These are phyloP conservation scores for Patella pellucida DNA, from an alignment of 2,888 invertebrate genomes.

Conservation along the genomic window DNA sequence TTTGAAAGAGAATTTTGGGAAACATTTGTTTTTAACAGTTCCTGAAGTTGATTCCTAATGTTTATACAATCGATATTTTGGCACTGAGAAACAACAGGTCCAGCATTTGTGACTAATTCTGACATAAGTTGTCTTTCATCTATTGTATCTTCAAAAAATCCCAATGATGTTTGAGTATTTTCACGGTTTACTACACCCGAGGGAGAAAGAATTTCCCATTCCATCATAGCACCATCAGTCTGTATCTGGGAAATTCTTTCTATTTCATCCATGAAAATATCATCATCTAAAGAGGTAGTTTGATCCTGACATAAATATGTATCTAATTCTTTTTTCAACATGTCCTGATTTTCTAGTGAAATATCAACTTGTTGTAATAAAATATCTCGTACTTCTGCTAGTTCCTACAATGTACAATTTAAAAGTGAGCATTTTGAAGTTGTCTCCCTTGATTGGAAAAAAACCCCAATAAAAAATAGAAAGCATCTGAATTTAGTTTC, in stretches of 20 bases:
- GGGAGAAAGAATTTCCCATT: constrained; percentile 39
- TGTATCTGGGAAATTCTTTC: constrained; percentile 38
- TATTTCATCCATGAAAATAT: constrained; percentile 39
- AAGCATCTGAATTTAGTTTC: too few species aligned
- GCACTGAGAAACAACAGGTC: neutral
- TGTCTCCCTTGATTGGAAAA: neutral
- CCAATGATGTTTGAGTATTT: neutral
- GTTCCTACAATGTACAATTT: constrained; percentile 47
- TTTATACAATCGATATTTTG: neutral
- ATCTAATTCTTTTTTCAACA: constrained; percentile 44
- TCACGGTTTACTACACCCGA: neutral
- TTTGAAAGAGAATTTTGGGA: neutral
- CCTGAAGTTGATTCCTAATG: neutral
- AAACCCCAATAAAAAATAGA: too few species aligned
- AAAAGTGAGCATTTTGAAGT: neutral
- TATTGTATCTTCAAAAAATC: neutral
- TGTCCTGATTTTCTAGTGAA: constrained; percentile 41
- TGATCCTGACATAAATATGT: constrained; percentile 12
- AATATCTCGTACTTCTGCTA: constrained; percentile 57
- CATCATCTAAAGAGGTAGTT: constrained; percentile 22
- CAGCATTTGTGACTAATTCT: neutral
- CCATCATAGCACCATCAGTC: constrained; percentile 36
- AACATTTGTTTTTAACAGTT: neutral
- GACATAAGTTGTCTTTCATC: neutral
- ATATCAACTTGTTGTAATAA: constrained; percentile 53